Conservation (phyloP, 2,888 invertebrate genomes). For the Melinaea menophilus region DNA sequence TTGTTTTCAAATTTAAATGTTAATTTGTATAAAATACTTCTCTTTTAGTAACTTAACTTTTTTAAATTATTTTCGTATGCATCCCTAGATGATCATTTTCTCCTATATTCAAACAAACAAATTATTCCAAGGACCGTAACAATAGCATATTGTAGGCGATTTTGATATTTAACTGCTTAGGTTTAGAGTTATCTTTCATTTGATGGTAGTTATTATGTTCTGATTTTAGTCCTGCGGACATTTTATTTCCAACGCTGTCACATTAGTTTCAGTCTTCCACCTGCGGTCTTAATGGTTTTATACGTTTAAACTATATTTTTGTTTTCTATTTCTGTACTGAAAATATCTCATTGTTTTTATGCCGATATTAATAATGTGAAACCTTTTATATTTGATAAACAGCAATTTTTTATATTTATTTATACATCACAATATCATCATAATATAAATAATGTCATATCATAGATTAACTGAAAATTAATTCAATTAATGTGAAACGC, state of each 20-base stretch:
- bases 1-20: no score
- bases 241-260: conserved; percentile 33
- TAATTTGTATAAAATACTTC: no score
- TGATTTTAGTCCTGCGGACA: conserved; percentile 22
- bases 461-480: no score
- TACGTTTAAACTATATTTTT: conserved; percentile 16
- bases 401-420: no score
- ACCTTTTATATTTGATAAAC: no score
- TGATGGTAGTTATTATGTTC: conserved; percentile 44
- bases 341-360: neutral
- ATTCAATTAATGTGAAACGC: no score
- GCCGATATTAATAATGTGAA: no score
- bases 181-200: neutral
- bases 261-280: conserved; percentile 33
- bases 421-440: no score
- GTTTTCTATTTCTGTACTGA: conserved; percentile 15
- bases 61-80: conserved; percentile 25
- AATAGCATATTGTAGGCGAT: neutral
- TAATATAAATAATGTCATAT: no score
- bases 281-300: conserved; percentile 28
- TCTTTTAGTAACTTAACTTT: neutral
- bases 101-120: conserved; percentile 21
- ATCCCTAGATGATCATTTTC: conserved; percentile 25
- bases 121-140: conserved; percentile 6
- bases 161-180: neutral